Evolutionary conservation across 2,113 vertebrate species (phyloP).

Genomic region (Chaenocephalus aceratus): DNA sequence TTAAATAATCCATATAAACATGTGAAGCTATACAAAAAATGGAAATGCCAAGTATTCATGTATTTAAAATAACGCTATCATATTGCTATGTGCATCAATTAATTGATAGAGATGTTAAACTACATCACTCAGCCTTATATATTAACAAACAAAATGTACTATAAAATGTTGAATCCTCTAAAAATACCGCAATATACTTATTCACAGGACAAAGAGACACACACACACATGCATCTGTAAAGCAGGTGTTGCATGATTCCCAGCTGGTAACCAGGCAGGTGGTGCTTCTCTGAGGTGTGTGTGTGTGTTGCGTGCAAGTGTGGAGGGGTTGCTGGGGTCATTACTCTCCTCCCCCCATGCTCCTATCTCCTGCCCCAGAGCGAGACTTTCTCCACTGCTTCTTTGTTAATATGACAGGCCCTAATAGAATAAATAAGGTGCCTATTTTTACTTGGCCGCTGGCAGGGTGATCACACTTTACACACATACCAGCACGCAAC

Average conservation of each 20-base stretch:
- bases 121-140: background rate
- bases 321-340: conserved; percentile 23
- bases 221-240: no score
- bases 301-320: conserved; percentile 29
- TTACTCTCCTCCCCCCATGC: conserved; percentile 43
- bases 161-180: no score
- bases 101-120: background rate
- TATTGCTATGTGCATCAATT: no score
- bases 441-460: conserved; percentile 69
- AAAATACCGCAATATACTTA: no score
- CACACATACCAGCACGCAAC: conserved; percentile 23
- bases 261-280: conserved; percentile 33
- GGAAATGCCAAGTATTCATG: background rate
- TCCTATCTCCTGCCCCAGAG: conserved; percentile 21
- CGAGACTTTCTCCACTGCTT: conserved; percentile 36
- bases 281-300: conserved; percentile 38
- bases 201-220: no score
- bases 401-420: conserved; percentile 62
- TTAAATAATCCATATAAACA: background rate
- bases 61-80: background rate
- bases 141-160: no score
- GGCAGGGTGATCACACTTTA: conserved; percentile 54
- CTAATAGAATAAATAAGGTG: conserved; percentile 74
- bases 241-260: conserved; percentile 27
- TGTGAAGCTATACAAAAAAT: no score